A percentile compares a stretch with the other conserved stretches of the same genome.
These are phyloP conservation scores for Rhyzopertha dominica DNA, from an alignment of 1,140 invertebrate genomes.

Conservation along the genomic window DNA sequence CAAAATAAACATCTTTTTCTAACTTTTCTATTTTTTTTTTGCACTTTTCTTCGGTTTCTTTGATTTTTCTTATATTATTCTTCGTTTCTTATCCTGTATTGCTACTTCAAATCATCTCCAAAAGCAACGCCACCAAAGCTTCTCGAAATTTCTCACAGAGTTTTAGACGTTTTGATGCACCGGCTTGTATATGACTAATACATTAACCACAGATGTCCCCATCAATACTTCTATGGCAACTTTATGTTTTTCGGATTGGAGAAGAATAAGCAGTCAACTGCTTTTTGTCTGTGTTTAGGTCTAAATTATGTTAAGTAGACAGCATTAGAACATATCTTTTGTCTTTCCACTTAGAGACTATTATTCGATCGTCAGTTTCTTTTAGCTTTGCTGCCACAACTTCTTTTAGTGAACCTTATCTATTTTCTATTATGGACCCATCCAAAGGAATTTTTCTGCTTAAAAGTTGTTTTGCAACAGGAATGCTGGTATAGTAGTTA, in stretches of 20 bases:
- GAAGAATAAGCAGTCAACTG: slow-evolving; percentile 41
- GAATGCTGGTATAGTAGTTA: background rate
- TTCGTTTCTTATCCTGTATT: slow-evolving; percentile 1
- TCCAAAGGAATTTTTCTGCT: slow-evolving; percentile 44
- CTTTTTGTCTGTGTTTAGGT: slow-evolving; percentile 29
- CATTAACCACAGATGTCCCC: slow-evolving; percentile 40
- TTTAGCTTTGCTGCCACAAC: slow-evolving; percentile 40
- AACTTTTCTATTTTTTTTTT: slow-evolving; percentile 15
- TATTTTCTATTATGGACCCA: slow-evolving; percentile 43
- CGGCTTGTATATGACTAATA: slow-evolving; percentile 12
- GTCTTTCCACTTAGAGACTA: slow-evolving; percentile 44
- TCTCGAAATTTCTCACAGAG: slow-evolving; percentile 4
- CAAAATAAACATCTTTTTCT: slow-evolving; percentile 11
- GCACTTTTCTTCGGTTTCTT: slow-evolving; percentile 17
- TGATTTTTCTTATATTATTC: slow-evolving; percentile 13
- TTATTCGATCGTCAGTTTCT: slow-evolving; percentile 39
- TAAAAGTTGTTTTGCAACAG: slow-evolving; percentile 41
- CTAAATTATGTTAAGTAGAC: slow-evolving; percentile 39
- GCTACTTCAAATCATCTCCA: slow-evolving; percentile 2
- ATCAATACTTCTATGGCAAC: slow-evolving; percentile 43
- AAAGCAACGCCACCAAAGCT: slow-evolving; percentile 10
- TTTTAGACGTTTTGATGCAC: slow-evolving; percentile 1
- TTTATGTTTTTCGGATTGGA: slow-evolving; percentile 38
- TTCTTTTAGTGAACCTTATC: slow-evolving; percentile 37
- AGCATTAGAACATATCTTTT: slow-evolving; percentile 43